Conservation (phyloP, 1,140 invertebrate genomes). For the Hesperophylax magnus region DNA sequence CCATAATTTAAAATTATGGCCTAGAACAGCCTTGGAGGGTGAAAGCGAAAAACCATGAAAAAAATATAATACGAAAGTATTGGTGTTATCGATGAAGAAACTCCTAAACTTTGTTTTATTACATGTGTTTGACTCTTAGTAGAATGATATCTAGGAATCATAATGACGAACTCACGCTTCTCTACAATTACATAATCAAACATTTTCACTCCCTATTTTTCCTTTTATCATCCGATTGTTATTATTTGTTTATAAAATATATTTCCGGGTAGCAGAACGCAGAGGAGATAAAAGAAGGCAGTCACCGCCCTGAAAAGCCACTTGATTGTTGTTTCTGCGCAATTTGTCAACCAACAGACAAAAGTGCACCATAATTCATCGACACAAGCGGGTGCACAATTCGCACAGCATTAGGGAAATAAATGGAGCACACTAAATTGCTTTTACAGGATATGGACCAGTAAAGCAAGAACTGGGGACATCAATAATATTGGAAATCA, state of each 20-base stretch:
- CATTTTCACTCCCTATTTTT: neutral
- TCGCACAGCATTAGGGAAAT: neutral
- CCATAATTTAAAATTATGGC: too few species aligned
- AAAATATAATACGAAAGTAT: too few species aligned
- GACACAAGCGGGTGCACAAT: neutral
- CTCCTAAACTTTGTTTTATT: too few species aligned
- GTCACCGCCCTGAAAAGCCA: neutral
- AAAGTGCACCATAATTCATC: constrained; percentile 10
- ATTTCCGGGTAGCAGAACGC: neutral
- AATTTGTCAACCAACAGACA: constrained; percentile 5
- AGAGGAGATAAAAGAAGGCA: neutral
- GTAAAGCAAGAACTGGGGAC: neutral
- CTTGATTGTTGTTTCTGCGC: neutral
- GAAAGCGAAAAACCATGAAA: too few species aligned
- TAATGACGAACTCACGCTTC: too few species aligned
- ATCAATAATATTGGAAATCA: too few species aligned
- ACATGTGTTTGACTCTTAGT: too few species aligned
- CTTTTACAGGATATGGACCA: constrained; percentile 1
- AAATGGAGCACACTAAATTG: constrained; percentile 2
- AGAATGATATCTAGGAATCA: too few species aligned
- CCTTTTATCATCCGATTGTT: neutral
- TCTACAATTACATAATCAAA: too few species aligned
- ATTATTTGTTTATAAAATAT: constrained; percentile 10
- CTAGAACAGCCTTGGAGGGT: too few species aligned
- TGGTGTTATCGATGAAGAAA: too few species aligned